Conservation (phyloP, 1,140 invertebrate genomes). For the Tetramorium parvispinum region DNA sequence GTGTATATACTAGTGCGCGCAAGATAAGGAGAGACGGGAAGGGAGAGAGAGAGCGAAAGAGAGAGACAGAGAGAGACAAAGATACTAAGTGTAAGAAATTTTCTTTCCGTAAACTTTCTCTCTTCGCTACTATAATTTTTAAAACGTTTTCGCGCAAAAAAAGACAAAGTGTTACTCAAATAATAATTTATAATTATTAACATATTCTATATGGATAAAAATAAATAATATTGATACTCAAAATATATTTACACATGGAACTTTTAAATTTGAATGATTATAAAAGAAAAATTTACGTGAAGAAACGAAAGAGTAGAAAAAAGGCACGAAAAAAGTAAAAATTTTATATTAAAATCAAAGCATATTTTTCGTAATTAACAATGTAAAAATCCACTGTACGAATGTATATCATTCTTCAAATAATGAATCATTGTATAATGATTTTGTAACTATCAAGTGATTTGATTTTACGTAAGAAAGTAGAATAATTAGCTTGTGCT, state of each 20-base stretch:
- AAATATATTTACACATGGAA: neutral
- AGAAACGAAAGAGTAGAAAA: neutral
- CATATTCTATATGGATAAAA: neutral
- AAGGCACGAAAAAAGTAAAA: neutral
- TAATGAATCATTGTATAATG: neutral
- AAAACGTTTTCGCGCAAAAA: neutral
- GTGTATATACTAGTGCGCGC: neutral
- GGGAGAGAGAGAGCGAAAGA: neutral
- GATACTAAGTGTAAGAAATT: neutral
- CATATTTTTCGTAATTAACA: neutral
- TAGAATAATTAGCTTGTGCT: neutral
- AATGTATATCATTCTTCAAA: no score
- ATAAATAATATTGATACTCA: neutral
- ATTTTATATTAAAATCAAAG: neutral
- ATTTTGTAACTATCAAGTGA: neutral
- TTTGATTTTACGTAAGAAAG: neutral
- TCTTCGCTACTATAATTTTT: no score
- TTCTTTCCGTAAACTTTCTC: conserved; percentile 20
- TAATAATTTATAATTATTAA: neutral
- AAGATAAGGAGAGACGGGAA: neutral
- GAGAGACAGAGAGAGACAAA: neutral
- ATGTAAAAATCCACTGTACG: neutral
- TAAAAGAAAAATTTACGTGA: neutral
- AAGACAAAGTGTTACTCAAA: neutral
- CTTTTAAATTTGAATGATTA: neutral